Evolutionary conservation across 2,797 vertebrate species (phyloP).

Genomic region (Enoplosus armatus): DNA sequence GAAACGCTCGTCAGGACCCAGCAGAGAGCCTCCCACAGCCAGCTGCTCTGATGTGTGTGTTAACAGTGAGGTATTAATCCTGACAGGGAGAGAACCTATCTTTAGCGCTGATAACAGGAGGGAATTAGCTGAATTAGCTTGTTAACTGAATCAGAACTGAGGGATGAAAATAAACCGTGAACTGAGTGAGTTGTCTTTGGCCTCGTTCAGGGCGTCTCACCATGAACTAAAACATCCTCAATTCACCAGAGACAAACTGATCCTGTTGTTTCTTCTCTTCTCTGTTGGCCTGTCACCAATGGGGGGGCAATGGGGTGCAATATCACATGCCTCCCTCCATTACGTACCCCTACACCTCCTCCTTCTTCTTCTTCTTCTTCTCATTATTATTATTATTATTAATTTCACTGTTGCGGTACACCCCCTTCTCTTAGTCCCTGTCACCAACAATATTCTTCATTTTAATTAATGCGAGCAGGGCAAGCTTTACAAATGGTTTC

Average conservation of each 20-base stretch:
- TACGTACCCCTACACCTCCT: too few species aligned
- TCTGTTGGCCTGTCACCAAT: too few species aligned
- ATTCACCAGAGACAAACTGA: not conserved
- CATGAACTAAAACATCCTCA: not conserved
- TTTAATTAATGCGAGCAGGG: too few species aligned
- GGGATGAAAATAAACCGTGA: conserved; percentile 1
- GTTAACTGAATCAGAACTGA: conserved; percentile 30
- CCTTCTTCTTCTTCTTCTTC: too few species aligned
- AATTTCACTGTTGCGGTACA: too few species aligned
- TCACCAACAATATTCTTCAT: too few species aligned
- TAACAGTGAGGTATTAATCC: conserved; percentile 22
- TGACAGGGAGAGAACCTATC: conserved; percentile 2
- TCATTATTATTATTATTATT: too few species aligned
- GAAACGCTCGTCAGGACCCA: conserved; percentile 21
- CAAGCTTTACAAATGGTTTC: not conserved
- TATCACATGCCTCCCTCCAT: too few species aligned
- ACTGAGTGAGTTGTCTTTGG: not conserved
- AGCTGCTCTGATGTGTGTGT: not conserved
- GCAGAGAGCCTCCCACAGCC: conserved; percentile 18
- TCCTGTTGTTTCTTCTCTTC: too few species aligned
- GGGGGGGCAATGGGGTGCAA: too few species aligned
- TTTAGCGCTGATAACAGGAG: not conserved
- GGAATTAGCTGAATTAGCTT: conserved; percentile 34
- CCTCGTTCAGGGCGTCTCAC: not conserved
- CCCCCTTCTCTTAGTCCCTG: too few species aligned